Evolutionary conservation across 2,888 invertebrate species (phyloP), one percentile per base, ranked within the genome.

Genomic region (Troides aeacus): DNA sequence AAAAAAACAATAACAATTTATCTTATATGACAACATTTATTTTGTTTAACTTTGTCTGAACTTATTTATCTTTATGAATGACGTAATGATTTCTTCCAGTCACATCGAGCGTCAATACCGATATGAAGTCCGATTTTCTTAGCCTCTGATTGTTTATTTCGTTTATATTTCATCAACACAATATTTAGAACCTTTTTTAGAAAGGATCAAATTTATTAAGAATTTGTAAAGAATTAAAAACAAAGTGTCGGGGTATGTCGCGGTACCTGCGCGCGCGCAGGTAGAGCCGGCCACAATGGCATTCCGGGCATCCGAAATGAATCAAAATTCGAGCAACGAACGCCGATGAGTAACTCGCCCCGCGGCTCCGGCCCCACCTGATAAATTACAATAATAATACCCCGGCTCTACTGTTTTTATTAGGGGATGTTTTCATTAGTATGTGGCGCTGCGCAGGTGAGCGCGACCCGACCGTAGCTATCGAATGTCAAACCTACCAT

Each of bases 241-340:
- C 88, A 90, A 81, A 83, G 74, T 75, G 74, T 69, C 71, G 73
- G 72, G 46, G 72, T 72, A 71, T 66, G 74, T 81, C 82, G 82
- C 85, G 79, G 76, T 77, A 76, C 78, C 76, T 78, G 79, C 78
- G 78, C 57, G 62, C 74, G 77, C 72, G 74, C 90, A 91, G 90
- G 92, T 90, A 91, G 74, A 79, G 85, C 84, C 84, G 79, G 77
- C 79, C 79, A 90, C 90, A 91, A 92, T 91, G 86, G 89, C 90
- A 92, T 92, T 90, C 92, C 90, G 84, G 79, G 76, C 88, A 89
- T 87, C 84, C 86, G 84, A 89, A 89, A 90, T 91, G 88, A 92
- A 90, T 91, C 90, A 88, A 90, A 90, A 89, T 85, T 88, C 87
- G 84, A 76, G 79, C 81, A 84, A 82, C 77, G 62, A 69, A 74